Base-by-base conservation (phyloP, 2,888 invertebrate genomes). In the Mycalesis mineus region DNA sequence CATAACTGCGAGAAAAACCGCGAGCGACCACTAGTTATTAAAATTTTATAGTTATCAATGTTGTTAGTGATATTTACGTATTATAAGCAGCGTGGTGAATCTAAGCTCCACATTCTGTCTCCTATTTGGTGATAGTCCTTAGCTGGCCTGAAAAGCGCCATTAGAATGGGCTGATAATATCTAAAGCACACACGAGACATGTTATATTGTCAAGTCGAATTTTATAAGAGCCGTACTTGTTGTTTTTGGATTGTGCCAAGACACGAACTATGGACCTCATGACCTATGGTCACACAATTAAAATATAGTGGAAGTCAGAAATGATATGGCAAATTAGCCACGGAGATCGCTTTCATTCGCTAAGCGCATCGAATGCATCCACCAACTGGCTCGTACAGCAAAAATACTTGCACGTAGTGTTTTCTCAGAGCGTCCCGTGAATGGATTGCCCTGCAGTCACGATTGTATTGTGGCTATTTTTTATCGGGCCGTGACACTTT, bases 361-460 rank as follows among this genome's bases (percentile, higher is more conserved):
- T 64, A 60, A 66, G 65, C 68, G 66, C 61, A 66, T 60, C 65
- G 55, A 72, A 66, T 69, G 67, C 63, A 63, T 40, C 39, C 13
- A 14, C 2, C 9, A 31, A 33, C 31, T 33, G 29, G 11, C 9
- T n/a, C 8, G n/a, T 64, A 53, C 69, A 69, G 80, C 79, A 71
- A 77, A 80, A 83, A 84, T 82, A 68, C 76, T 77, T 77, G 73
- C 85, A 82, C 86, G 87, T 83, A 80, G 71, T 68, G 60, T 71
- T 73, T 82, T 84, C 85, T 79, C 84, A 80, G 74, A 69, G 71
- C 67, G 68, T 70, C 41, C 50, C 67, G 72, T 84, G 83, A 85
- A 84, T 83, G 84, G 74, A 72, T 65, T 61, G 66, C 69, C 64
- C 61, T 61, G 61, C 62, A 66, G 80, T 84, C 88, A 88, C 87